Base-by-base conservation (phyloP, 1,140 invertebrate genomes). In the Antheraea mylitta region DNA sequence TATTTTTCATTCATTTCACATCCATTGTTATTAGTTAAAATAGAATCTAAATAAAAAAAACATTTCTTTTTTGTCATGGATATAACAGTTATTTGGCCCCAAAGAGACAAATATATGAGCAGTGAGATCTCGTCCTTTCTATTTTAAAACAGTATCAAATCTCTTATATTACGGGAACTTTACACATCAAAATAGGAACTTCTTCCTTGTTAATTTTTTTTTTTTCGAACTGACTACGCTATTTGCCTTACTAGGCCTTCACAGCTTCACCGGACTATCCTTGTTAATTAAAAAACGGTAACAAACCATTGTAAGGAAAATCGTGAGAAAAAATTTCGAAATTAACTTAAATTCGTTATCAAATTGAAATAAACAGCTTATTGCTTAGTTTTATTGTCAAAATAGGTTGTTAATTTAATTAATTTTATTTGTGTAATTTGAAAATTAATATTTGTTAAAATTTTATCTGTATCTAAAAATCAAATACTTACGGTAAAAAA, bases 81-180 rank as follows among this genome's bases (percentile, higher is more conserved):
- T 82, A 74, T 81, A 85, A 88, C 69, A 89, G 75, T 83, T 90
- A 90, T 88, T 90, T 90, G 88, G 86, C 85, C 88, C 88, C 87
- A 74, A 86, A 80, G 81, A 90, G 86, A 86, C 73, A 78, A 85
- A 82, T 82, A 73, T 80, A 81, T 80, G 76, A 83, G 78, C 79
- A 80, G 75, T 85, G 85, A 87, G 82, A 89, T 42, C 38, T 42
- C 45, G 11, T 53, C 16, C 45, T 6, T 16, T 53, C 5, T 16
- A 0, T 11, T 16, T 53, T 11, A 13, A 53, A 5, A 53, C 16
- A 1, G 16, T 48, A 48, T 11, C 45, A 10, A 10, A 9, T 48
- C 45, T 53, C 19, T 30, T 63, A 63, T 37, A 5, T 63, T 37
- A n/a, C 13, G 61, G 18, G 3, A 36, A 61, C 3, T 61, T 61